Evolutionary conservation across 2,113 vertebrate genomes (phyloP), one percentile per base, ranked within the genome.

Genomic region (Hippolais icterina): DNA sequence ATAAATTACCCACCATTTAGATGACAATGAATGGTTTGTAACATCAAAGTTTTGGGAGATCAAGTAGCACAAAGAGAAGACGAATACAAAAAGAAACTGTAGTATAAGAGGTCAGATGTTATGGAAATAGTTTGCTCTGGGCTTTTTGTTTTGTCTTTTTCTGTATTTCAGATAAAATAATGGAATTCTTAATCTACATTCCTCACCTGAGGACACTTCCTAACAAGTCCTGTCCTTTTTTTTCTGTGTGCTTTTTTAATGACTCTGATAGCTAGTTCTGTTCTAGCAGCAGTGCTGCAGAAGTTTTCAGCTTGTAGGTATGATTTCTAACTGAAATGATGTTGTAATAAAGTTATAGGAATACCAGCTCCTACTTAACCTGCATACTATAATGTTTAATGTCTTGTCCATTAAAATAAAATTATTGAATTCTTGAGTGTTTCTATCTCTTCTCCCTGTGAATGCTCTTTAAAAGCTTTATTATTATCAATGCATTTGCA

Each of bases 361-460:
- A 12, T 82, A 85, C 80, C 60, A 60, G n/a, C 44, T 93, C 47
- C 79, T 86, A 44, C 54, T 89, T 90, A 53, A 64, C 71, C 52
- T 86, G 39, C 63, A 3, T 77, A 46, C 63, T 83, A 61, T 44
- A 8, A 76, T 96, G 76, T 95, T 92, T 74, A 69, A 91, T 90
- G 35, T 90, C 90, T 83, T 86, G 50, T 86, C 71, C 35, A 35
- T 96, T 83, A 47, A 85, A 96, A 96, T 94, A 96, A 97, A 96
- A 81, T 39, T 20, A 21, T 91, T 94, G 44, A 84, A 60, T 93
- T 77, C 75, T 59, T 54, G 52, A 77, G 46, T 91, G 92, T 90
- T 96, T 94, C 93, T 92, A 52, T 96, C 85, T 93, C 70, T 95
- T 94, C 54, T 94, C 65, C 68, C 76, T 35, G 24, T 90, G 69